Conservation (phyloP, 2,113 vertebrate species). For the Syngnathus typhle region DNA sequence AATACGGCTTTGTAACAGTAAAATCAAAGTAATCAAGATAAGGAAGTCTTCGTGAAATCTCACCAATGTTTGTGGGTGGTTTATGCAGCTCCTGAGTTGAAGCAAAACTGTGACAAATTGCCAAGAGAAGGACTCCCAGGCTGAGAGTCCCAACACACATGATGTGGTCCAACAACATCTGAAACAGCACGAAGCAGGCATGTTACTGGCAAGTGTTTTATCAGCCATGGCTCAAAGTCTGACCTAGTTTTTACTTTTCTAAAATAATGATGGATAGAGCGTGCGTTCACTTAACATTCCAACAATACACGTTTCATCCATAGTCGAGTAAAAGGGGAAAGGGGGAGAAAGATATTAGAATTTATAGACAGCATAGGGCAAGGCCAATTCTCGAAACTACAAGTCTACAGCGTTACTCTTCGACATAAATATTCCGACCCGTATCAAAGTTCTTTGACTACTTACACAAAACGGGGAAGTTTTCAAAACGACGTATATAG, state of each 20-base stretch:
- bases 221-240: slow-evolving; percentile 40
- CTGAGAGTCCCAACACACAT: slow-evolving; percentile 56
- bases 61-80: slow-evolving; percentile 70
- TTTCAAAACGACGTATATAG: neutral
- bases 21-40: neutral
- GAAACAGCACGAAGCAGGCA: neutral
- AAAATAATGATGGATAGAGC: neutral
- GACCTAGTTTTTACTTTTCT: neutral
- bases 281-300: neutral
- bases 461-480: neutral
- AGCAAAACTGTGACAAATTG: slow-evolving; percentile 58
- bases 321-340: neutral
- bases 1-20: too few species aligned
- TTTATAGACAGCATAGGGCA: neutral
- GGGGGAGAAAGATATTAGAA: neutral
- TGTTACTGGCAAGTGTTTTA: neutral
- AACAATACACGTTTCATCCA: neutral
- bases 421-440: neutral
- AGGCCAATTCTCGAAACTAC: neutral
- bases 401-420: neutral
- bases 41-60: neutral
- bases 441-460: neutral
- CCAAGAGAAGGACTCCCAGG: slow-evolving; percentile 58
- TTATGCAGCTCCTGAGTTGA: slow-evolving; percentile 52
- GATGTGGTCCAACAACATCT: slow-evolving; percentile 35